Evolutionary conservation across 2,797 vertebrate genomes (phyloP), one percentile per base, ranked within the genome.

Genomic region (Acanthopagrus latus): DNA sequence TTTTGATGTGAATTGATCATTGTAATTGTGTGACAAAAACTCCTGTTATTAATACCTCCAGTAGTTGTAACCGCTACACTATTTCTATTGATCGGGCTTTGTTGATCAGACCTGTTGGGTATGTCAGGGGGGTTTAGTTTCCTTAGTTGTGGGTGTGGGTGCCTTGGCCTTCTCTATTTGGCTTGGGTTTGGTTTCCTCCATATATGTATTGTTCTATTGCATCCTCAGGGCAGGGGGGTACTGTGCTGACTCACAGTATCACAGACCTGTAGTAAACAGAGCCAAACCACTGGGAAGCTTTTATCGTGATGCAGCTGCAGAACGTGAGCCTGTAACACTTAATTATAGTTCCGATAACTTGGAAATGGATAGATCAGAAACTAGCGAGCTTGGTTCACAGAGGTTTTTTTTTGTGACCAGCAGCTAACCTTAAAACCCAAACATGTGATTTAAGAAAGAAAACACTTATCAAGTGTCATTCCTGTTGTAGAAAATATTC

Each of bases 131-230:
- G 48, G 11, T 70, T 69, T 12, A 4, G 16, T 68, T 71, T 79
- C 79, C 47, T 25, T 62, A 29, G 44, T 58, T 71, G 47, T 73
- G 17, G 44, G 52, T 65, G 72, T 60, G 27, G 64, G 44, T 63
- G 44, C 41, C 29, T 73, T 21, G 8, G 58, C 46, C 38, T 38
- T 38, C 10, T 38, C 38, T 56, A 50, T 57, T 29, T 29, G 29
- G 27, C 21, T 64, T 73, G 81, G 83, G 80, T 70, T 82, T 81
- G 80, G 80, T 81, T 88, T 88, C 78, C 82, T 81, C 38, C 80
- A 62, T 79, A 55, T 79, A 84, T n/a, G 58, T 80, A 78, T 89
- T 86, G 78, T 89, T 88, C 78, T 47, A 48, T 71, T 67, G 48
- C 76, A 71, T 83, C 84, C 80, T 81, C 44, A 55, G 55, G 59